A percentile compares a stretch with the other conserved stretches of the same genome.
phyloP scores from a whole-genome alignment of 2,888 invertebrate genomes.

The Ichneumon xanthorius region DNA sequence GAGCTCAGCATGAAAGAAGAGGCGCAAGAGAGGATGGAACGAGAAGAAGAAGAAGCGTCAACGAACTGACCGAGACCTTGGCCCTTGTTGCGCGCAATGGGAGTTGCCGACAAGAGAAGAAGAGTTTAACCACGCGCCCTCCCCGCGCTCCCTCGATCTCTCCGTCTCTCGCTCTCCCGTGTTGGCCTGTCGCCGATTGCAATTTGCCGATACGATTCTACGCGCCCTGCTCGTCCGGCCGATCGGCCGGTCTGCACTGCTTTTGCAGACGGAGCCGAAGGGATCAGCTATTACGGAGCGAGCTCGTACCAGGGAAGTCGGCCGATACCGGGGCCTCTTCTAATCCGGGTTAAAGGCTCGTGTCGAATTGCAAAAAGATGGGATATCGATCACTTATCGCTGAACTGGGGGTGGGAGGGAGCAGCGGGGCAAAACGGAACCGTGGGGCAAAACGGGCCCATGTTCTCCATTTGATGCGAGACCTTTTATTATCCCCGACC shows the following conservation, averaged over 20 bases:
- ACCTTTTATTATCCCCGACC: no score
- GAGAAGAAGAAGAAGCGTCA: slow-evolving; percentile 54
- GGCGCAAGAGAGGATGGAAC: slow-evolving; percentile 12
- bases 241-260: slow-evolving; percentile 49
- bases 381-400: slow-evolving; percentile 3
- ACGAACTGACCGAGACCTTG: slow-evolving; percentile 67
- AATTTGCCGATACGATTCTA: slow-evolving; percentile 83
- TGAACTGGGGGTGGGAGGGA: no score
- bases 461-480: no score
- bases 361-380: slow-evolving; percentile 26
- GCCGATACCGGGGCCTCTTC: slow-evolving; percentile 54
- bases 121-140: slow-evolving; percentile 45
- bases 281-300: slow-evolving; percentile 47
- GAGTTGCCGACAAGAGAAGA: slow-evolving; percentile 51
- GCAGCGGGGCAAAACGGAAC: no score
- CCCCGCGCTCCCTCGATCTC: slow-evolving; percentile 4
- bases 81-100: slow-evolving; percentile 61
- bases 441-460: no score
- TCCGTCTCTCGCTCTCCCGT: slow-evolving; percentile 53
- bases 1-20: slow-evolving; percentile 32
- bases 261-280: slow-evolving; percentile 35
- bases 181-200: slow-evolving; percentile 80
- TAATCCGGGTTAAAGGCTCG: slow-evolving; percentile 68
- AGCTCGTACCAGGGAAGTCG: slow-evolving; percentile 37
- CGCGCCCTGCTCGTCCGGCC: slow-evolving; percentile 74